These are phyloP conservation scores for Galbula dea DNA, from an alignment of 2,113 vertebrate species.

Conservation along the genomic window DNA sequence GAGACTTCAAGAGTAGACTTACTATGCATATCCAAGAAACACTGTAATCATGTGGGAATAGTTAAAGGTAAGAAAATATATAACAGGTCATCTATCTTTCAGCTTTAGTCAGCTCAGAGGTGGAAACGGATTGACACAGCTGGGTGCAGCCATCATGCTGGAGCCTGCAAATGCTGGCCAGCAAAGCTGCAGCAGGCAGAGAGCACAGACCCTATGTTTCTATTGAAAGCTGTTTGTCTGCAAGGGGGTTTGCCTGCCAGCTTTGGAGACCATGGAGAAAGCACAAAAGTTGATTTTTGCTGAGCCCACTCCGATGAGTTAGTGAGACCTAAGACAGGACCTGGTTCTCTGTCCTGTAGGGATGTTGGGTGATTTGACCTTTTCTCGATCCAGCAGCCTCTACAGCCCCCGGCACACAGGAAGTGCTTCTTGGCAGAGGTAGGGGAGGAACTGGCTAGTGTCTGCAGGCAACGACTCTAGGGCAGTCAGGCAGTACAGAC, in stretches of 20 bases:
- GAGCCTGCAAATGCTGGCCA: neutral
- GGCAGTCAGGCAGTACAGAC: neutral
- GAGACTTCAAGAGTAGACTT: conserved; percentile 33
- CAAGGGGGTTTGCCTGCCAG: neutral
- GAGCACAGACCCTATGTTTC: accelerated
- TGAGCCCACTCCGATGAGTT: accelerated
- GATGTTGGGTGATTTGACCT: accelerated
- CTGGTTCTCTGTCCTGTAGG: neutral
- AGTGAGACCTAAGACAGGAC: neutral
- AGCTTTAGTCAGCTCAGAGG: neutral
- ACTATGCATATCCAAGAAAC: conserved; percentile 6
- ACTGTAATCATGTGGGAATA: neutral
- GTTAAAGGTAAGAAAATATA: conserved; percentile 39
- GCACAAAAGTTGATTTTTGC: neutral
- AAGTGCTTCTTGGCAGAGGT: neutral
- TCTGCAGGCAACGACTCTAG: neutral
- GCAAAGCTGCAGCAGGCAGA: neutral
- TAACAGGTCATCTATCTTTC: conserved; percentile 43
- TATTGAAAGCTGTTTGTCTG: neutral
- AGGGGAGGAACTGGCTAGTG: neutral
- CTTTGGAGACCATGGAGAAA: neutral
- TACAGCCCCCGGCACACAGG: neutral
- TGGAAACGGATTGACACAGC: conserved; percentile 22
- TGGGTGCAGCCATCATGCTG: neutral
- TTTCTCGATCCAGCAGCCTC: neutral